Conservation (phyloP, 2,113 vertebrate genomes). For the Nestor notabilis region DNA sequence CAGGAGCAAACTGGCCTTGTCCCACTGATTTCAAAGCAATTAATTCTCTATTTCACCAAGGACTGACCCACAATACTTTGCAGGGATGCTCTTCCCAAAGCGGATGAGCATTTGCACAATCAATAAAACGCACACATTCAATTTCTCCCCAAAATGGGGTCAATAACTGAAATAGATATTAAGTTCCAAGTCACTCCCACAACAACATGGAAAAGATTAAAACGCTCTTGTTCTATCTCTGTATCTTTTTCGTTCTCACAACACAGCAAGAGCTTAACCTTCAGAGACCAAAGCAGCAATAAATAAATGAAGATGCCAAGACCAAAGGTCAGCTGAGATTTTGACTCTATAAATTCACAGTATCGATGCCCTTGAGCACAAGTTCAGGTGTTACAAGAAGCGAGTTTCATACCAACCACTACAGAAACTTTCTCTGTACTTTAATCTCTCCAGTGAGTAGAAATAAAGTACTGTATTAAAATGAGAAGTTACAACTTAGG, state of each 20-base stretch:
- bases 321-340: background rate
- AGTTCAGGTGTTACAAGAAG: background rate
- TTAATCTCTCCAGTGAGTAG: background rate
- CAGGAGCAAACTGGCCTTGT: background rate
- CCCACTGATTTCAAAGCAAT: background rate
- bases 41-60: background rate
- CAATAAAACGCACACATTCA: background rate
- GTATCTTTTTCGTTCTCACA: background rate
- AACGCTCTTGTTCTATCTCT: background rate
- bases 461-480: background rate
- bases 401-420: background rate
- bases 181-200: background rate
- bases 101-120: background rate
- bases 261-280: background rate
- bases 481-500: background rate
- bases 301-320: background rate
- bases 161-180: background rate
- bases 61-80: background rate
- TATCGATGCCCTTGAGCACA: background rate
- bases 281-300: background rate
- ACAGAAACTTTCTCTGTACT: background rate
- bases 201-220: background rate
- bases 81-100: background rate
- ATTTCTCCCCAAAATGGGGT: background rate
- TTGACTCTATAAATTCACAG: background rate